Evolutionary conservation across 2,113 vertebrate species (phyloP).

Genomic region (Scomber japonicus): DNA sequence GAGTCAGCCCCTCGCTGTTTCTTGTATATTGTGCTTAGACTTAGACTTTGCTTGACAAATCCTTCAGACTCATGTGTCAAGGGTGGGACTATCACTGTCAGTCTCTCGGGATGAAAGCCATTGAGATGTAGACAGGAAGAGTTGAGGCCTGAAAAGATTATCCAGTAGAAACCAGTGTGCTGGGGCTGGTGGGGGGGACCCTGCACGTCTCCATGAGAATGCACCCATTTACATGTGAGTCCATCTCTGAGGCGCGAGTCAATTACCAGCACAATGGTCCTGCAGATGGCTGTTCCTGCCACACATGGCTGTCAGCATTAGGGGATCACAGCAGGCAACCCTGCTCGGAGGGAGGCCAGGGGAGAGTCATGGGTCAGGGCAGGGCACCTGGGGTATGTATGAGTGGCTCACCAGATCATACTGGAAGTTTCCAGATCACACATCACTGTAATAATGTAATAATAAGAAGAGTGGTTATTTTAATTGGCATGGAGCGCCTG

Average conservation of each 20-base stretch:
- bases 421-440: conserved; percentile 26
- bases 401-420: conserved; percentile 12
- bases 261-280: conserved; percentile 76
- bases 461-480: not conserved
- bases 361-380: conserved; percentile 41
- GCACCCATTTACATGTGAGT: conserved; percentile 73
- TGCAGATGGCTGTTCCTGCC: conserved; percentile 73
- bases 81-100: conserved; percentile 46
- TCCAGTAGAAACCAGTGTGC: conserved; percentile 37
- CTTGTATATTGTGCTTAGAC: conserved; percentile 35
- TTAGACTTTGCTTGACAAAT: conserved; percentile 30
- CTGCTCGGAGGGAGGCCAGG: conserved; percentile 47
- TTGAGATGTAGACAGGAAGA: conserved; percentile 72
- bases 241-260: conserved; percentile 57
- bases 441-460: not conserved
- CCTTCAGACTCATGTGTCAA: conserved; percentile 45
- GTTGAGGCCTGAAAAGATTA: conserved; percentile 49
- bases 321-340: conserved; percentile 58
- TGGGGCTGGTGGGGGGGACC: conserved; percentile 11
- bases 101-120: conserved; percentile 38
- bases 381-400: conserved; percentile 1
- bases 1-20: conserved; percentile 21
- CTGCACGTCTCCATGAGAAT: conserved; percentile 70
- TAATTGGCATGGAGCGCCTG: no score
- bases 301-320: conserved; percentile 36